Evolutionary conservation across 2,113 vertebrate species (phyloP).

Genomic region (Mormoops blainvillei): DNA sequence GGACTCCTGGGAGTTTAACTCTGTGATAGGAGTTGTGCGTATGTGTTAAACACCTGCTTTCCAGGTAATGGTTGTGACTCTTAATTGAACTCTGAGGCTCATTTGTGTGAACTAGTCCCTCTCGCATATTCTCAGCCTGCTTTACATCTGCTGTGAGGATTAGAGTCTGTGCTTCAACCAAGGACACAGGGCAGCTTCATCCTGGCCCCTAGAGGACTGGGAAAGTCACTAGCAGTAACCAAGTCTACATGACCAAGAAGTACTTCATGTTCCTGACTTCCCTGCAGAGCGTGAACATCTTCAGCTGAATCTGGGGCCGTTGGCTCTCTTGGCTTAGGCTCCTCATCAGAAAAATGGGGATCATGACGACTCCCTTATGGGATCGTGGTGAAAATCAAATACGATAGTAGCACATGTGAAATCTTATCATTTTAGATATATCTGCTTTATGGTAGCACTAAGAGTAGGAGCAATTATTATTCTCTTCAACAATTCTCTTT

Average conservation of each 20-base stretch:
- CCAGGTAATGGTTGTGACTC: not conserved
- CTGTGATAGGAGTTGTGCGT: too few relatives aligned
- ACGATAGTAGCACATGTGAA: not conserved
- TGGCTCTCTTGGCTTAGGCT: not conserved
- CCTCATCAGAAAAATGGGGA: not conserved
- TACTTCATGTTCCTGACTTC: too few relatives aligned
- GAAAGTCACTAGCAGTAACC: not conserved
- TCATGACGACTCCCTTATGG: not conserved
- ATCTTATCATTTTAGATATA: not conserved
- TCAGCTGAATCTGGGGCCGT: not conserved
- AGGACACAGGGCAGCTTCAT: not conserved
- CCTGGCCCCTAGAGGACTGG: not conserved
- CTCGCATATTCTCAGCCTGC: not conserved
- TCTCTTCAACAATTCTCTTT: not conserved
- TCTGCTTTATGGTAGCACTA: not conserved
- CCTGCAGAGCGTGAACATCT: fast-evolving
- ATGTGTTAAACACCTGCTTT: not conserved
- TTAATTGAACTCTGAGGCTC: fast-evolving
- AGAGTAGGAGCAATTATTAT: not conserved
- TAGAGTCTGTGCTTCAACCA: not conserved
- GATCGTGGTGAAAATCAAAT: not conserved
- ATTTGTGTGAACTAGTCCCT: not conserved
- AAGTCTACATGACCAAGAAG: not conserved
- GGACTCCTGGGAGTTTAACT: not conserved
- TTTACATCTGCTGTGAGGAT: not conserved